phyloP scores from a whole-genome alignment of 2,113 vertebrate genomes.

The Mugil cephalus region DNA sequence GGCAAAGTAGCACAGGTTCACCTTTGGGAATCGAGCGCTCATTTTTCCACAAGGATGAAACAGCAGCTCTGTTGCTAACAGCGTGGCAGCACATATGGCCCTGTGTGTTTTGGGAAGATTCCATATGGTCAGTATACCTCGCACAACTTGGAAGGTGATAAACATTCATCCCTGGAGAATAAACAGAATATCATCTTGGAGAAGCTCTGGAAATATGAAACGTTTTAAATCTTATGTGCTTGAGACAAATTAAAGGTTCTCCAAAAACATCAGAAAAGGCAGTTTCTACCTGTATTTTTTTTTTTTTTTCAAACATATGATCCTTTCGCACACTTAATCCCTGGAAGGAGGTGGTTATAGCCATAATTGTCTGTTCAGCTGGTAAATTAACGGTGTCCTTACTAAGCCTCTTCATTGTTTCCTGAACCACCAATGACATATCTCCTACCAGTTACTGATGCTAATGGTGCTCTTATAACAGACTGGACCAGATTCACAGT shows the following conservation, averaged over 20 bases:
- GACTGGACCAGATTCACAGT: no score
- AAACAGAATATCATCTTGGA: constrained; percentile 6
- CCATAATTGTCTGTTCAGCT: no score
- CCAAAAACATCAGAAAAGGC: background rate
- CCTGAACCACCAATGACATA: no score
- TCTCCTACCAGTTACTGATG: no score
- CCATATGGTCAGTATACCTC: constrained; percentile 4
- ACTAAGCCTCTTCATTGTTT: no score
- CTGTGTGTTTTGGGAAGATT: constrained; percentile 21
- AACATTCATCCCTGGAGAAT: constrained; percentile 13
- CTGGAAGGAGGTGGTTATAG: no score
- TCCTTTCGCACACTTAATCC: no score
- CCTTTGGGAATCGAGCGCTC: constrained; percentile 1
- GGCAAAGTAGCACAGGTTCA: background rate
- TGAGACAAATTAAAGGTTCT: background rate
- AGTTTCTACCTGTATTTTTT: no score
- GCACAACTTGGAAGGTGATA: constrained; percentile 21
- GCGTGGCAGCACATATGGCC: constrained; percentile 42
- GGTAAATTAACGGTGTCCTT: no score
- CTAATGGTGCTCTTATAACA: no score
- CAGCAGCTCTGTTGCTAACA: constrained; percentile 29
- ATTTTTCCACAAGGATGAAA: constrained; percentile 27
- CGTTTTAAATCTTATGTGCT: background rate
- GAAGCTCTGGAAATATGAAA: background rate
- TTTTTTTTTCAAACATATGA: no score